These are phyloP conservation scores for Sardinella longiceps DNA, from an alignment of 2,797 vertebrate species.

Conservation along the genomic window DNA sequence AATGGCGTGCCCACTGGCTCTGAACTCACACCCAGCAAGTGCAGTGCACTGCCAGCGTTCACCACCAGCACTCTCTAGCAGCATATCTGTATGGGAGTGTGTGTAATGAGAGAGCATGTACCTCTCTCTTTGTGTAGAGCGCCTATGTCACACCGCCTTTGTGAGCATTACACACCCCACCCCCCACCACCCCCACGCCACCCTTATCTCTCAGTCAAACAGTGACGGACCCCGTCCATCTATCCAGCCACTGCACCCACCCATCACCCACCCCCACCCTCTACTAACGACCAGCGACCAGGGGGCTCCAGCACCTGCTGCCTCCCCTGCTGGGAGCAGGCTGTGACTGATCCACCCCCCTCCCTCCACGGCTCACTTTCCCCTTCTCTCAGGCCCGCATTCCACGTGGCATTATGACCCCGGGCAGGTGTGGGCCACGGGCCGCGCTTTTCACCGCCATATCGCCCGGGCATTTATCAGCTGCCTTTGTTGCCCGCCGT, in stretches of 20 bases:
- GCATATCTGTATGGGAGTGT: not conserved
- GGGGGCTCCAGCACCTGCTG: constrained; percentile 22
- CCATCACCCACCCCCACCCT: not conserved
- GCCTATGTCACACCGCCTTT: not conserved
- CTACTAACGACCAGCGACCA: not conserved
- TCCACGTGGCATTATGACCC: not conserved
- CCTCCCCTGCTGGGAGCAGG: constrained; percentile 7
- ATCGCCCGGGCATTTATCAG: not conserved
- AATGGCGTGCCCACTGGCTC: not conserved
- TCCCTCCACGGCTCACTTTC: not conserved
- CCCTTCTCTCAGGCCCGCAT: constrained; percentile 1
- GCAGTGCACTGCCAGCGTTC: not conserved
- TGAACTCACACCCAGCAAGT: not conserved
- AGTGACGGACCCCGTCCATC: not conserved
- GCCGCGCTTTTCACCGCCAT: not conserved
- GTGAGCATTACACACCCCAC: not conserved
- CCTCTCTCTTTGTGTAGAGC: not conserved
- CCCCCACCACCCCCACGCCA: not conserved
- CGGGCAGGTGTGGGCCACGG: not conserved
- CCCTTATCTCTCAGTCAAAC: not conserved
- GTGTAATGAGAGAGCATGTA: constrained; percentile 21
- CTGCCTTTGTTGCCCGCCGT: not conserved
- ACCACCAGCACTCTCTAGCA: not conserved
- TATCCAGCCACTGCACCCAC: not conserved
- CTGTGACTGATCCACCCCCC: not conserved